A percentile compares a stretch with the other conserved stretches of the same genome.
phyloP scores from a whole-genome alignment of 1,140 invertebrate species.

The Procambarus clarkii region DNA sequence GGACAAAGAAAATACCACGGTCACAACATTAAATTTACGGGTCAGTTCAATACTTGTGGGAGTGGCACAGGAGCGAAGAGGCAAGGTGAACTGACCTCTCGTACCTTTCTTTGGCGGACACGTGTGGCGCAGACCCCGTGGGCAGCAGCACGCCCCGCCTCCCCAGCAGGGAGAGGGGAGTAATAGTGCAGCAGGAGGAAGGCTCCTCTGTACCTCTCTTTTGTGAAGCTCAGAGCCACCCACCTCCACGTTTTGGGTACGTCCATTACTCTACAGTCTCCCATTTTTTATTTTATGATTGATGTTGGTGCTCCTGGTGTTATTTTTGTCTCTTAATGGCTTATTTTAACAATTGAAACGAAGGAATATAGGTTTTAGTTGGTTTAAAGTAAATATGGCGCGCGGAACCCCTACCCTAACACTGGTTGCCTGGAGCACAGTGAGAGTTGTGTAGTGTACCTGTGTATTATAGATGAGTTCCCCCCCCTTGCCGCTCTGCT shows the following conservation, averaged over 20 bases:
- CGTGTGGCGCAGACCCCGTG: constrained; percentile 43
- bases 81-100: not conserved
- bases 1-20: not conserved
- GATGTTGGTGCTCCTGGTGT: no score
- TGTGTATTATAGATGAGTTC: no score
- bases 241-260: constrained; percentile 63
- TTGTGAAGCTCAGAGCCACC: constrained; percentile 62
- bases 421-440: no score
- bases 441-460: no score
- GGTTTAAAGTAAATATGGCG: no score
- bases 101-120: not conserved
- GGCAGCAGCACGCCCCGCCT: constrained; percentile 59
- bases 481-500: no score
- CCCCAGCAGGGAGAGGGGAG: constrained; percentile 41
- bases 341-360: no score
- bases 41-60: not conserved
- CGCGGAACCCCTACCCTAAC: no score
- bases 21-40: constrained; percentile 73
- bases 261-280: not conserved
- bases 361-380: no score
- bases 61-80: no score
- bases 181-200: constrained; percentile 26
- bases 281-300: no score
- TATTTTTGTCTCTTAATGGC: no score
- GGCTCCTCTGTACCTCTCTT: constrained; percentile 37